These are phyloP conservation scores for Drosophila elegans DNA, from an alignment of 1,140 invertebrate genomes.

Conservation along the genomic window DNA sequence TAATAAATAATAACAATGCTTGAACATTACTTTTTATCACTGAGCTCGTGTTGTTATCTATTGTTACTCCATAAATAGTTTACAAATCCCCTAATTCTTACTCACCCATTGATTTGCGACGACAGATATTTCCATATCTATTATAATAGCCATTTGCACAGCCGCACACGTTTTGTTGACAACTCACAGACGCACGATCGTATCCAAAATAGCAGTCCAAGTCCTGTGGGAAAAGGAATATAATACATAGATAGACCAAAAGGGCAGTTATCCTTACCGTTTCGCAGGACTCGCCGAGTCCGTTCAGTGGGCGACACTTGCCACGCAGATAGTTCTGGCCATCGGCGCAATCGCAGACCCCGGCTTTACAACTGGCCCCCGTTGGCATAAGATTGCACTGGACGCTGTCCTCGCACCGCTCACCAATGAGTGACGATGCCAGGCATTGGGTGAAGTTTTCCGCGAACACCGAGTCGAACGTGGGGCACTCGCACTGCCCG, in stretches of 20 bases:
- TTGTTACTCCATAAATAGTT: no score
- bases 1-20: no score
- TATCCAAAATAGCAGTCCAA: slow-evolving; percentile 83
- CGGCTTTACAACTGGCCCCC: slow-evolving; percentile 84
- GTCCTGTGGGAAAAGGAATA: slow-evolving; percentile 50
- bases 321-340: slow-evolving; percentile 80
- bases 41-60: no score
- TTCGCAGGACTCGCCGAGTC: slow-evolving; percentile 73
- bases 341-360: slow-evolving; percentile 84
- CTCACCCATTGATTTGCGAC: slow-evolving; percentile 84
- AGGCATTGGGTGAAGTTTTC: slow-evolving; percentile 73
- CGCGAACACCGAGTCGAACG: slow-evolving; percentile 71
- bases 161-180: slow-evolving; percentile 74
- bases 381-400: slow-evolving; percentile 85
- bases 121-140: slow-evolving; percentile 84
- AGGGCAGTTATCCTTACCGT: slow-evolving; percentile 33
- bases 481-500: slow-evolving; percentile 64
- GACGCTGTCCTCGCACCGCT: slow-evolving; percentile 76
- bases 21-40: no score
- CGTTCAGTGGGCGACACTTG: slow-evolving; percentile 77
- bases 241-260: no score
- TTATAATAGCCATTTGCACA: slow-evolving; percentile 84
- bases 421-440: slow-evolving; percentile 79
- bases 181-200: slow-evolving; percentile 80
- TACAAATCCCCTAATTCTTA: not conserved